Conservation (phyloP, 2,113 vertebrate species). For the Lamprotornis superbus region DNA sequence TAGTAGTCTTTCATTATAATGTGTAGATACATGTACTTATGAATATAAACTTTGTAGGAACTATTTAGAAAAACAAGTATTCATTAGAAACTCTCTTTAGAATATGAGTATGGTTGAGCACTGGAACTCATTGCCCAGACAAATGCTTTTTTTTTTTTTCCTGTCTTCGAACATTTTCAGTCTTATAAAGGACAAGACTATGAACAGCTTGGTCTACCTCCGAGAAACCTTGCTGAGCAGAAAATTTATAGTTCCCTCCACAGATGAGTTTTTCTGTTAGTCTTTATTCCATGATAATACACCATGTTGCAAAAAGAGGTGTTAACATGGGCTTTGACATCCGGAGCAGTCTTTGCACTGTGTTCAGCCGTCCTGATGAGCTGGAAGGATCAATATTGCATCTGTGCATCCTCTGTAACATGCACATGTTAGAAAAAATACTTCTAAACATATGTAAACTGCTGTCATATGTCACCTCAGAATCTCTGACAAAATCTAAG, state of each 20-base stretch:
- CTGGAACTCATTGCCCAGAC: neutral
- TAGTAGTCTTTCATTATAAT: neutral
- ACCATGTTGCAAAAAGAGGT: neutral
- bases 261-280: neutral
- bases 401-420: neutral
- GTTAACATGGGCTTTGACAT: rapidly evolving
- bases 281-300: neutral
- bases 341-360: neutral
- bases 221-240: neutral
- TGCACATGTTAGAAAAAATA: neutral
- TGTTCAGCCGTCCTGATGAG: neutral
- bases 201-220: neutral
- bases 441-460: neutral
- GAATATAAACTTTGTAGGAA: neutral
- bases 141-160: neutral
- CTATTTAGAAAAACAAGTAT: neutral
- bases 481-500: neutral
- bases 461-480: neutral
- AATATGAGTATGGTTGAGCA: neutral
- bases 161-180: neutral
- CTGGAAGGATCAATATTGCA: neutral
- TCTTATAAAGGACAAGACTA: neutral
- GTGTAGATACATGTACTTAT: neutral
- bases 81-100: neutral
- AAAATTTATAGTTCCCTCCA: neutral